Conservation (phyloP, 2,113 vertebrate species). For the Elephantulus edwardii region DNA sequence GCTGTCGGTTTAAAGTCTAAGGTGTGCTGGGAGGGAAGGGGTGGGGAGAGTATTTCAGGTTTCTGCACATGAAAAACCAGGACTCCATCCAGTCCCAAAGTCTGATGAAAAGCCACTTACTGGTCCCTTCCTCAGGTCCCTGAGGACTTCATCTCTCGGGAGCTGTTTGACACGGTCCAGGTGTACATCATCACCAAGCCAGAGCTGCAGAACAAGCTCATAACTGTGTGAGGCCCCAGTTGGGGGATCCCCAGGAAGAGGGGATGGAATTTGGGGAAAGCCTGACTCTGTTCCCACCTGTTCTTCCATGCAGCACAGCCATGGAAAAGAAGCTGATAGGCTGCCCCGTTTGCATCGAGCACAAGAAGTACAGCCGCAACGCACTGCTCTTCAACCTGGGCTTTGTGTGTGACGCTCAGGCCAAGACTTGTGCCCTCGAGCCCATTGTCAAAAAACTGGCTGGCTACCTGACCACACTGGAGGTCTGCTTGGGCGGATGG, state of each 20-base stretch:
- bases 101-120: not conserved
- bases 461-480: conserved; percentile 96
- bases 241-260: fast-evolving
- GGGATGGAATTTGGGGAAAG: not conserved
- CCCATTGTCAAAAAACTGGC: conserved; percentile 98
- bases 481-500: conserved; percentile 85
- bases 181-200: conserved; percentile 99
- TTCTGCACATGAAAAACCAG: too few relatives aligned
- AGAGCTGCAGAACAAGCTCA: conserved; percentile 98
- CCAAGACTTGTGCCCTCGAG: conserved; percentile 96
- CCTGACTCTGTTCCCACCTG: conserved; percentile 40
- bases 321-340: conserved; percentile 99
- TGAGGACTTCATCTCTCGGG: conserved; percentile 97
- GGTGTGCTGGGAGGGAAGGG: too few relatives aligned
- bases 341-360: conserved; percentile 97
- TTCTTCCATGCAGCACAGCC: conserved; percentile 87
- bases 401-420: conserved; percentile 94
- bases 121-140: conserved; percentile 89
- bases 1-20: too few relatives aligned
- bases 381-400: conserved; percentile 98
- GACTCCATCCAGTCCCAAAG: too few relatives aligned
- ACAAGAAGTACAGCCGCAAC: conserved; percentile 98
- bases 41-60: not conserved
- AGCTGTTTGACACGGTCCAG: conserved; percentile 98
- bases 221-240: conserved; percentile 93